These are phyloP conservation scores for Allygus modestus DNA, from an alignment of 2,888 invertebrate genomes.

Conservation along the genomic window DNA sequence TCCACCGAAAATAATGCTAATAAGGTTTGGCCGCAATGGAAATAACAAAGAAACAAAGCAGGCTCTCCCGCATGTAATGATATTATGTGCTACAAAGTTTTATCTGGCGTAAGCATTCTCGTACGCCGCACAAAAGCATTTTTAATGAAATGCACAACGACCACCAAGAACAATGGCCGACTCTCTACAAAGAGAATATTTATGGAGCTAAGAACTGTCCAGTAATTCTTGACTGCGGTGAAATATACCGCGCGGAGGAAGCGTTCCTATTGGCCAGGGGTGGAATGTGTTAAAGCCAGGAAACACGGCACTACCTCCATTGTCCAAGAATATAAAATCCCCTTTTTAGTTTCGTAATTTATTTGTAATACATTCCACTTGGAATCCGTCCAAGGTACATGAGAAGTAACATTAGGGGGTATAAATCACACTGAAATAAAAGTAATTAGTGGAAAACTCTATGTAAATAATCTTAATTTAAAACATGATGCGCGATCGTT, in stretches of 20 bases:
- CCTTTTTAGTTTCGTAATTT: conserved; percentile 54
- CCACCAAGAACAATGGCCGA: conserved; percentile 56
- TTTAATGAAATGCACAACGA: conserved; percentile 60
- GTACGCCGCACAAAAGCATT: conserved; percentile 55
- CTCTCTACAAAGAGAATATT: conserved; percentile 59
- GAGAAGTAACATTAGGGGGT: not conserved
- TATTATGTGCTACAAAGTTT: conserved; percentile 57
- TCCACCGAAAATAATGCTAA: conserved; percentile 48
- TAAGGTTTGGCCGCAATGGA: conserved; percentile 38
- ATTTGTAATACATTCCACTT: conserved; percentile 56
- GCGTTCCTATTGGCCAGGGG: conserved; percentile 40
- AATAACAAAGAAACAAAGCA: conserved; percentile 59
- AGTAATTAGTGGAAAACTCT: no score
- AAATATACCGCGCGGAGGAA: conserved; percentile 47
- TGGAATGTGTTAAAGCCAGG: conserved; percentile 56
- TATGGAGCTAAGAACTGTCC: conserved; percentile 59
- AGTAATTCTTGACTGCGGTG: conserved; percentile 60
- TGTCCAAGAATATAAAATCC: conserved; percentile 57
- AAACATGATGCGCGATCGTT: no score
- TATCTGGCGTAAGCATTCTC: conserved; percentile 58
- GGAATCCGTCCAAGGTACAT: conserved; percentile 42
- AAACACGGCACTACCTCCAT: conserved; percentile 49
- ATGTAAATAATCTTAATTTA: no score
- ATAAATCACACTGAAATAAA: not conserved
- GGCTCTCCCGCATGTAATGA: conserved; percentile 47